These are phyloP conservation scores for Climacteris rufus DNA, from an alignment of 2,113 vertebrate species.

Conservation along the genomic window DNA sequence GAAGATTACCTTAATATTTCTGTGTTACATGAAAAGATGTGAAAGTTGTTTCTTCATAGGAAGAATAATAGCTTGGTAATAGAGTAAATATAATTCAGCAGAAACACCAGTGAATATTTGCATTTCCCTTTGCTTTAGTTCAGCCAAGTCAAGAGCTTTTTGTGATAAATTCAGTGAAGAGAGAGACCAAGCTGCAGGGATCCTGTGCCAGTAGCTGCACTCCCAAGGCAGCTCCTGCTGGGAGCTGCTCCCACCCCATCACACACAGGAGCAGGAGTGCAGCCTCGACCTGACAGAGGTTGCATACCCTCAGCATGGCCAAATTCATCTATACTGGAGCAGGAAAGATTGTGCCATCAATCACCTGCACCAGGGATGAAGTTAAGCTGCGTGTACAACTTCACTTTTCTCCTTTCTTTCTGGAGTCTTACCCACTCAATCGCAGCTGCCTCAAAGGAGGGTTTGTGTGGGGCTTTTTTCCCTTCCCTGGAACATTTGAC, in stretches of 20 bases:
- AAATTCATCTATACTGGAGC: not conserved
- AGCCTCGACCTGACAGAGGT: not conserved
- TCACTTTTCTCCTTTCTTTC: not conserved
- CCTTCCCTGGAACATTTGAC: constrained; percentile 8
- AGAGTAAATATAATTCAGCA: not conserved
- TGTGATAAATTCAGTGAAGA: not conserved
- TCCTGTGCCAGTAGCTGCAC: not conserved
- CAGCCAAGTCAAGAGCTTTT: not conserved
- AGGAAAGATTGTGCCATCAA: not conserved
- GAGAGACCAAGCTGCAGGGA: not conserved
- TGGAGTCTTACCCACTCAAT: not conserved
- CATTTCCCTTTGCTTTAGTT: not conserved
- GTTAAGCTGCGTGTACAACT: not conserved
- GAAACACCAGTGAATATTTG: not conserved
- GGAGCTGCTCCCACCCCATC: not conserved
- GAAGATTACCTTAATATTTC: not conserved
- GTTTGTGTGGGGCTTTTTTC: not conserved
- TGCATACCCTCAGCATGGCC: not conserved
- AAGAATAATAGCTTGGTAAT: not conserved
- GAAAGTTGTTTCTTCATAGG: not conserved
- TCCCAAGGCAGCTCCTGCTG: not conserved
- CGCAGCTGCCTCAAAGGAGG: not conserved
- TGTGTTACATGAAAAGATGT: not conserved
- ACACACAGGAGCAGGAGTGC: rapidly evolving
- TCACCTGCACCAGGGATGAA: not conserved